Base-by-base conservation (phyloP, 1,140 invertebrate species). In the Camponotus vicinus region DNA sequence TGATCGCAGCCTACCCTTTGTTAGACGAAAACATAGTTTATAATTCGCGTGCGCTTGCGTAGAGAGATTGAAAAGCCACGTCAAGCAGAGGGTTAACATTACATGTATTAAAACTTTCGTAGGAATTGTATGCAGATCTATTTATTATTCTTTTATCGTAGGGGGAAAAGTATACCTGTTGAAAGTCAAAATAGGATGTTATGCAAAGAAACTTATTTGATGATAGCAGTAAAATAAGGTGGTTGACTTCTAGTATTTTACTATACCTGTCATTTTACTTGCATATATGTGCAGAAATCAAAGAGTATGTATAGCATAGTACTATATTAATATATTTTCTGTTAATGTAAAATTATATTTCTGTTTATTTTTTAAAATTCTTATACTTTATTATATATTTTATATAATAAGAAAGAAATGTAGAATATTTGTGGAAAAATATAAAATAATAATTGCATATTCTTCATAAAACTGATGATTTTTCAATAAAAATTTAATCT, bases 41-140 rank as follows among this genome's bases (percentile, higher is more conserved):
- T 67, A 40, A 27, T 37, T 66, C 2, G 64, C 8, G 7, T 21
- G 61, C 61, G 77, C 37, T 1, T 67, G 61, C 32, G 63, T 79
- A 18, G 27, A n/a, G 18, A 8, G 9, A 67, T 9, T 32, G 21
- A 67, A 37, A 27, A 67, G 32, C 18, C 77, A 69, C 45, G 45
- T 79, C 77, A 27, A 79, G 13, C 42, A 15, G 13, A 79, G 55
- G 34, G n/a, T 11, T 57, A n/a, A 79, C 6, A 11, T 40, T 37
- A 0, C 13, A 49, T 64, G 9, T 13, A 49, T 5, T 13, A 8
- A 78, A 66, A 66, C 76, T 78, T 78, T 66, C 9, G 6, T 32
- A 66, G 15, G 8, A 13, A 5, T 78, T 34, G 15, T 21, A 3
- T 34, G 27, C 40, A 63, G 21, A 42, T 61, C 21, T 61, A 27